Conservation (phyloP, 2,113 vertebrate genomes). For the Tachysurus vachellii region DNA sequence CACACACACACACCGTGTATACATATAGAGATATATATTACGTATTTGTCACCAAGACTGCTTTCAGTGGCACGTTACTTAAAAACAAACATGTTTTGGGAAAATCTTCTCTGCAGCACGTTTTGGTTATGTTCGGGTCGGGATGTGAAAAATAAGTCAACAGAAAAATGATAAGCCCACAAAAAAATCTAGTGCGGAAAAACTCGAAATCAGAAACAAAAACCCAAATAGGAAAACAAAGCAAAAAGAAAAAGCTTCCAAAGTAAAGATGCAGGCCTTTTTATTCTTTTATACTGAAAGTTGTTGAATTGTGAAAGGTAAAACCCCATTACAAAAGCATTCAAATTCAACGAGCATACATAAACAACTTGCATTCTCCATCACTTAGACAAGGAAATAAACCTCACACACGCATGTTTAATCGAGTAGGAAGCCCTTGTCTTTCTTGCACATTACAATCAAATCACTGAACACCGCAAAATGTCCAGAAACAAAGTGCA, state of each 20-base stretch:
- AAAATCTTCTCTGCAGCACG: slow-evolving; percentile 46
- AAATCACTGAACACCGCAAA: slow-evolving; percentile 66
- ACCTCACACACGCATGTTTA: slow-evolving; percentile 60
- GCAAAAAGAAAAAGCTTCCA: slow-evolving; percentile 44
- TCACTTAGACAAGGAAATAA: slow-evolving; percentile 56
- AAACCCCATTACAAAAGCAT: slow-evolving; percentile 65
- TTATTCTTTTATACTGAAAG: slow-evolving; percentile 69
- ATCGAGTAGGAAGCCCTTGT: slow-evolving; percentile 45
- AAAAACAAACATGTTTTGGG: slow-evolving; percentile 44
- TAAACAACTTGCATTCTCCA: slow-evolving; percentile 53
- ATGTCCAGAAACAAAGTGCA: slow-evolving; percentile 53
- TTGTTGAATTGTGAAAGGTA: slow-evolving; percentile 63
- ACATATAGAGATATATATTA: slow-evolving; percentile 48
- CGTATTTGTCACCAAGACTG: slow-evolving; percentile 48
- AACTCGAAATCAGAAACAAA: slow-evolving; percentile 29
- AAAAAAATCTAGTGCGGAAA: slow-evolving; percentile 35
- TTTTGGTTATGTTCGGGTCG: slow-evolving; percentile 34
- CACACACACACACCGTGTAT: not conserved
- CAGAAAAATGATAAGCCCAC: slow-evolving; percentile 34
- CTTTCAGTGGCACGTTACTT: slow-evolving; percentile 59
- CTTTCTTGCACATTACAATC: slow-evolving; percentile 68
- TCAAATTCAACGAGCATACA: slow-evolving; percentile 60
- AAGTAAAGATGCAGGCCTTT: slow-evolving; percentile 67
- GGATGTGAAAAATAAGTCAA: not conserved
- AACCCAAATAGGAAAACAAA: slow-evolving; percentile 54